Evolutionary conservation across 2,888 invertebrate genomes (phyloP).

Genomic region (Tethea ocularis): DNA sequence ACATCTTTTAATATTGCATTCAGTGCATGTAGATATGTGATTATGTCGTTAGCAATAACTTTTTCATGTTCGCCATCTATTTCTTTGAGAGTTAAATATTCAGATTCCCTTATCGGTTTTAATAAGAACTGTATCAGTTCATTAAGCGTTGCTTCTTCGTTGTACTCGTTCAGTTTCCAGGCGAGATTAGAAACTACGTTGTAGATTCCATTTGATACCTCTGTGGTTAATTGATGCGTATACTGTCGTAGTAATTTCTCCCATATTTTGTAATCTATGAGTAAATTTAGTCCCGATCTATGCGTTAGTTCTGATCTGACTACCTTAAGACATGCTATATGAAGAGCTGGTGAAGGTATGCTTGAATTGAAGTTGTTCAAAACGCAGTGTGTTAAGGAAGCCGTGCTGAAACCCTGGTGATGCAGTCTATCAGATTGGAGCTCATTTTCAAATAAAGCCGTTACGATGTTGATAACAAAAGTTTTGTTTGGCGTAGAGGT

Average conservation of each 20-base stretch:
- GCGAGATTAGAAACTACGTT: conserved; percentile 39
- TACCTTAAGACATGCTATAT: conserved; percentile 34
- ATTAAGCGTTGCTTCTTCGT: conserved; percentile 36
- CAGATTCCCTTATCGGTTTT: conserved; percentile 33
- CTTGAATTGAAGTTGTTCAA: conserved; percentile 23
- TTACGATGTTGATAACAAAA: conserved; percentile 40
- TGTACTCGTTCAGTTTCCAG: conserved; percentile 39
- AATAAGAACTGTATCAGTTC: conserved; percentile 37
- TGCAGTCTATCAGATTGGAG: conserved; percentile 47
- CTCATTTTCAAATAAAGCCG: conserved; percentile 43
- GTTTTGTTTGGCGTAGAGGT: conserved; percentile 36
- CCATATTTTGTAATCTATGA: conserved; percentile 37
- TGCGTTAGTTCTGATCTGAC: conserved; percentile 35
- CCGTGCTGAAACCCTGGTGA: conserved; percentile 29
- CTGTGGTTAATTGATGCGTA: conserved; percentile 23
- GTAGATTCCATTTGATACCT: conserved; percentile 31
- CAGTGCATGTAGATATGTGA: conserved; percentile 28
- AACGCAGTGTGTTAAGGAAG: conserved; percentile 24
- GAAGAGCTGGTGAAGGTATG: conserved; percentile 24
- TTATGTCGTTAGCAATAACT: conserved; percentile 29
- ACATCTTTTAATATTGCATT: conserved; percentile 32
- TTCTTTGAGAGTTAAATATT: conserved; percentile 25
- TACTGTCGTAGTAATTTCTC: conserved; percentile 25
- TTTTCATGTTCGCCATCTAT: conserved; percentile 34
- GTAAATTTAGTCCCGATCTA: conserved; percentile 37